Evolutionary conservation across 1,140 invertebrate genomes (phyloP).

Genomic region (Nasonia longicornis): DNA sequence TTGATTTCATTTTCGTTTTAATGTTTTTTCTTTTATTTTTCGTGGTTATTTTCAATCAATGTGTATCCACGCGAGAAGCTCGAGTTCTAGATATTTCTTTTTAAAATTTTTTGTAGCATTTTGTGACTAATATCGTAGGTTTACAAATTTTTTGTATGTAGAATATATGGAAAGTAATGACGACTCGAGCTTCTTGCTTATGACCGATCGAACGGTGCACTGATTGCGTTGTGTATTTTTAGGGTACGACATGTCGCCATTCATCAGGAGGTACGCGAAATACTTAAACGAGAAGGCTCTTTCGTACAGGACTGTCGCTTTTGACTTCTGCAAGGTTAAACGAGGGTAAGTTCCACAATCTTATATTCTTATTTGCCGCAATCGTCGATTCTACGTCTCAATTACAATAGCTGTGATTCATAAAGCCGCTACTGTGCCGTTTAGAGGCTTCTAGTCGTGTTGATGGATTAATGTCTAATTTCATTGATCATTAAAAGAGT

Average conservation of each 20-base stretch:
- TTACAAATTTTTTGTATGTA: no score
- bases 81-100: background rate
- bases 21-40: background rate
- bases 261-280: constrained; percentile 97
- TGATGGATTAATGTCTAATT: background rate
- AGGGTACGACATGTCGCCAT: constrained; percentile 99
- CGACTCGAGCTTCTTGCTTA: background rate
- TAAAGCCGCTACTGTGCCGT: no score
- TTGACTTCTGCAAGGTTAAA: constrained; percentile 99
- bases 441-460: background rate
- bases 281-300: constrained; percentile 99
- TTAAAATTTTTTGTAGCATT: background rate
- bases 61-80: background rate
- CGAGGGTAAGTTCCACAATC: constrained; percentile 81
- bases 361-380: background rate
- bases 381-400: background rate
- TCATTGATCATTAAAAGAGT: background rate
- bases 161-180: background rate
- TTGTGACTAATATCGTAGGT: background rate
- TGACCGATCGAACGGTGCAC: background rate
- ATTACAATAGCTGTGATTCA: no score
- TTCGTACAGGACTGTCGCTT: constrained; percentile 97
- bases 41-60: background rate
- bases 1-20: constrained; percentile 12
- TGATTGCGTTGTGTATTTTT: constrained; percentile 49